Conservation (phyloP, 1,140 invertebrate genomes). For the Potamilus streckersoni region DNA sequence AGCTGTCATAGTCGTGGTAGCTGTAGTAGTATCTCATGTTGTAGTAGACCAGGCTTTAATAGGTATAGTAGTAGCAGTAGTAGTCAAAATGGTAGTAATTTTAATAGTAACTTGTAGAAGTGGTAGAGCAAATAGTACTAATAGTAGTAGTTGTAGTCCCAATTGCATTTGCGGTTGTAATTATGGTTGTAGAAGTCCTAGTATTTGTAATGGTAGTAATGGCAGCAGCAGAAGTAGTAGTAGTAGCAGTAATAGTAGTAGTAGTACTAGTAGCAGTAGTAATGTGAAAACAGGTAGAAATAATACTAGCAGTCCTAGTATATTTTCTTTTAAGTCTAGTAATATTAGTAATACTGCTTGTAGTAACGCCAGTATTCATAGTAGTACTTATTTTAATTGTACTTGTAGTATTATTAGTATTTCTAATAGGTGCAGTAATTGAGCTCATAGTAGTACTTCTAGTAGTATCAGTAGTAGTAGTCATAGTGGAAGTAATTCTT, state of each 20-base stretch:
- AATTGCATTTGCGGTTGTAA: not conserved
- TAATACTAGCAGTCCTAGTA: not conserved
- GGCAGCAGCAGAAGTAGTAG: not conserved
- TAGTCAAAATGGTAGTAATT: conserved; percentile 1
- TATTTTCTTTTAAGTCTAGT: no score
- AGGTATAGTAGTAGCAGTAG: conserved; percentile 9
- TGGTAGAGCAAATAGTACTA: not conserved
- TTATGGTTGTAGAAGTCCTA: not conserved
- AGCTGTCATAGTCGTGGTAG: conserved; percentile 13
- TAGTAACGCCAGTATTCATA: no score
- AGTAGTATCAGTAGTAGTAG: not conserved
- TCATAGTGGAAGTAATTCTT: not conserved
- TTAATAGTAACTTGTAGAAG: conserved; percentile 10
- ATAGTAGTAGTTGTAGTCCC: conserved; percentile 4
- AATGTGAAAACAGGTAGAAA: no score
- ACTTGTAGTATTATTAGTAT: no score
- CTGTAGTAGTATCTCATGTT: conserved; percentile 1
- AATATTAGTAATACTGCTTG: conserved; percentile 1
- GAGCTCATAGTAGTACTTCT: not conserved
- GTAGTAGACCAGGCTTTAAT: conserved; percentile 4
- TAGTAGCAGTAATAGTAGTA: not conserved
- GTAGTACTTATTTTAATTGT: no score
- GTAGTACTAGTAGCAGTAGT: conserved; percentile 15
- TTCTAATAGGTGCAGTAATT: not conserved
- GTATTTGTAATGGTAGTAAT: not conserved